phyloP scores from a whole-genome alignment of 1,140 invertebrate species.

The Amyelois transitella region DNA sequence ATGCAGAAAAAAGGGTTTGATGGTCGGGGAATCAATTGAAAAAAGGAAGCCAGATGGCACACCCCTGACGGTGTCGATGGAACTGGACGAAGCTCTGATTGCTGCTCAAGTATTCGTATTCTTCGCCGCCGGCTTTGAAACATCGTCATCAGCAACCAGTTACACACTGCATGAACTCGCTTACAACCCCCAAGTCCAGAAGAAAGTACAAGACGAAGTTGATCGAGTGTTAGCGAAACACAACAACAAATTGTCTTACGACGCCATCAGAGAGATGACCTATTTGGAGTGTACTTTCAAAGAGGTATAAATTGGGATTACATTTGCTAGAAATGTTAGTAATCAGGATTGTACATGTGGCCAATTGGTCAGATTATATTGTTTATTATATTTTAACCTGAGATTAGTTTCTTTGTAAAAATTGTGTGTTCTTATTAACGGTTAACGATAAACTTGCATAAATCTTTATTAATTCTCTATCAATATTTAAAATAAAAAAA shows the following conservation, averaged over 20 bases:
- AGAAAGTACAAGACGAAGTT: conserved; percentile 9
- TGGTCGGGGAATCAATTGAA: conserved; percentile 13
- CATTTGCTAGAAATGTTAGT: neutral
- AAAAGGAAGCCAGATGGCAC: conserved; percentile 8
- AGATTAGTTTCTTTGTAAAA: too few species aligned
- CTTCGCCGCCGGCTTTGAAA: conserved; percentile 19
- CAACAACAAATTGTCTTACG: conserved; percentile 48
- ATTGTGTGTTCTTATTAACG: too few species aligned
- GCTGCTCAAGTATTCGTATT: conserved; percentile 18
- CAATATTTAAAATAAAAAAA: too few species aligned
- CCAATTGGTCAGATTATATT: too few species aligned
- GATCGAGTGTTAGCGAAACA: conserved; percentile 9
- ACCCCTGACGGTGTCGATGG: neutral
- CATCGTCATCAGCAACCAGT: conserved; percentile 12
- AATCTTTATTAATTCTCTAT: too few species aligned
- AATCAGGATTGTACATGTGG: too few species aligned
- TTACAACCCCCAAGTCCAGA: conserved; percentile 11
- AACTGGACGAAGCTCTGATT: conserved; percentile 8
- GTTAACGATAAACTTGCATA: too few species aligned
- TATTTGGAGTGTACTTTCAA: conserved; percentile 57
- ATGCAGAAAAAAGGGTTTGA: conserved; percentile 8
- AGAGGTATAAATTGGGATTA: conserved; percentile 10
- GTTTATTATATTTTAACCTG: too few species aligned
- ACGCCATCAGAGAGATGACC: conserved; percentile 73
- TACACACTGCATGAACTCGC: conserved; percentile 15